These are phyloP conservation scores for Micropterix aruncella DNA, from an alignment of 2,888 invertebrate genomes.

Conservation along the genomic window DNA sequence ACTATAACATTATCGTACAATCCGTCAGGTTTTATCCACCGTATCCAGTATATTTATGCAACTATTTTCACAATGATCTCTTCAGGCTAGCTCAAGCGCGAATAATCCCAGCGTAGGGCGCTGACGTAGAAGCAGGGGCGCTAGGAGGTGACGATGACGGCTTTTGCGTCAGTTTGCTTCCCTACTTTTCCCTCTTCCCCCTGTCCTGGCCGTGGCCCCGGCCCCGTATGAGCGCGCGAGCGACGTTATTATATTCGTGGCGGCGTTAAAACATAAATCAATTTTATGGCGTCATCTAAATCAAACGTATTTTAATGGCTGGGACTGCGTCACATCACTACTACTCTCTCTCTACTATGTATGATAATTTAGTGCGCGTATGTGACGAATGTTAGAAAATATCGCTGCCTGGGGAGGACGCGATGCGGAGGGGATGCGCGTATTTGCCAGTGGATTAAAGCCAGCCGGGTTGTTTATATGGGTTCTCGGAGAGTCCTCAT, in stretches of 20 bases:
- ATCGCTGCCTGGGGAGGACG: not conserved
- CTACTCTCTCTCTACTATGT: constrained; percentile 21
- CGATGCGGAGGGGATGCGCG: not conserved
- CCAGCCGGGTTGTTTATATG: too few species aligned
- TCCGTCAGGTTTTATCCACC: too few species aligned
- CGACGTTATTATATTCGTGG: constrained; percentile 11
- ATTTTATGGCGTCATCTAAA: constrained; percentile 46
- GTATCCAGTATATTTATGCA: too few species aligned
- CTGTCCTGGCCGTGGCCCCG: too few species aligned
- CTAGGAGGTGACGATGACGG: constrained; percentile 15
- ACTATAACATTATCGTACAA: too few species aligned
- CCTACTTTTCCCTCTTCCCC: constrained; percentile 2
- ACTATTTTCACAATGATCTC: too few species aligned
- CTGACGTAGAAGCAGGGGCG: constrained; percentile 39
- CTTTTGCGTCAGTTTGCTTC: constrained; percentile 12
- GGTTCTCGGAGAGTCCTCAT: too few species aligned
- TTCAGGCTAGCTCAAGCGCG: constrained; percentile 35
- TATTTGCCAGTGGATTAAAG: too few species aligned
- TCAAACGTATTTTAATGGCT: constrained; percentile 46
- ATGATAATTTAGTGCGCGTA: constrained; percentile 44
- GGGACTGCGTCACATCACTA: constrained; percentile 44
- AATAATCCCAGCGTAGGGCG: constrained; percentile 38
- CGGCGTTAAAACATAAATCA: constrained; percentile 42
- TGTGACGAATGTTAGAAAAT: constrained; percentile 43
- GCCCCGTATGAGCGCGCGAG: too few species aligned